These are phyloP conservation scores for Sesamia inferens DNA, from an alignment of 2,888 invertebrate species.

Conservation along the genomic window DNA sequence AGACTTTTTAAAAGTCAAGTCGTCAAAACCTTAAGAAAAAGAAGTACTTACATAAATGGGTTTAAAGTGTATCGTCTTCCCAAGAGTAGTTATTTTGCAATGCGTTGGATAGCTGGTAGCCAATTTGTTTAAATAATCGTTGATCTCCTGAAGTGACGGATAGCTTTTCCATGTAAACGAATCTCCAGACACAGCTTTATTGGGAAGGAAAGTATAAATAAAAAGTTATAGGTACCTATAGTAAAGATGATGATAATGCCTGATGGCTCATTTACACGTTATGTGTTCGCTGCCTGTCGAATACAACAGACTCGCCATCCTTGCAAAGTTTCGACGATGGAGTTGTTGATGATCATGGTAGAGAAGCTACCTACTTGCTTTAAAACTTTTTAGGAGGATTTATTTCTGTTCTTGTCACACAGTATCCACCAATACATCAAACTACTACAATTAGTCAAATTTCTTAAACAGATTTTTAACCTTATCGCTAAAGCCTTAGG, in stretches of 20 bases:
- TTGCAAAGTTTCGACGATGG: neutral
- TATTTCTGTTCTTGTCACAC: neutral
- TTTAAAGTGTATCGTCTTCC: constrained; percentile 7
- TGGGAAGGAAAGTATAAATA: neutral
- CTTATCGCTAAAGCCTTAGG: too few species aligned
- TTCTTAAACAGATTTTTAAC: too few species aligned
- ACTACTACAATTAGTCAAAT: too few species aligned
- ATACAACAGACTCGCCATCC: neutral
- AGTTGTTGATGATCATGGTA: neutral
- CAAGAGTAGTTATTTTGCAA: constrained; percentile 27
- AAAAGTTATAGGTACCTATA: too few species aligned
- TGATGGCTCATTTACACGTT: neutral
- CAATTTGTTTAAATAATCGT: constrained; percentile 28
- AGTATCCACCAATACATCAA: too few species aligned
- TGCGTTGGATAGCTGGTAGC: constrained; percentile 3
- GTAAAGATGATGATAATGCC: too few species aligned
- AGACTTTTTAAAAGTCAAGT: too few species aligned
- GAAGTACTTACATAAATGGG: constrained; percentile 47
- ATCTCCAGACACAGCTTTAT: constrained; percentile 23
- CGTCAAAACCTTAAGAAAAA: too few species aligned
- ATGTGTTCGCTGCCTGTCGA: neutral
- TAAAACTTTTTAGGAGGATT: neutral
- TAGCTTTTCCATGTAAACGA: constrained; percentile 38
- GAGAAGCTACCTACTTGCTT: neutral
- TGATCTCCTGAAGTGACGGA: constrained; percentile 29